Conservation (phyloP, 1,140 invertebrate species). For the Heterodera schachtii region DNA sequence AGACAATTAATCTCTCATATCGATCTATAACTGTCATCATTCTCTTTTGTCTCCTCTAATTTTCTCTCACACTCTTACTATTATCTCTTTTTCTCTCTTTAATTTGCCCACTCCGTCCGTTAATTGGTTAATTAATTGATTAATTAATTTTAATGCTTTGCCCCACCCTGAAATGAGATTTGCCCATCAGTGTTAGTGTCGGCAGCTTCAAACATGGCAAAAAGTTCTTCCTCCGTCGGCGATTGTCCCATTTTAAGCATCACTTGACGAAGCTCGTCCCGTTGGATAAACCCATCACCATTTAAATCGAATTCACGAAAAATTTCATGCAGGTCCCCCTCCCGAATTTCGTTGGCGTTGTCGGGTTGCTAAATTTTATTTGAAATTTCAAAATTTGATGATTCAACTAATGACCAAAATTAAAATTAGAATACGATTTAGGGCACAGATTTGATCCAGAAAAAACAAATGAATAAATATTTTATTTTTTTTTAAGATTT, state of each 20-base stretch:
- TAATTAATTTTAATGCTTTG: too few species aligned
- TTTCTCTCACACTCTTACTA: too few species aligned
- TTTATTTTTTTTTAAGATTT: not conserved
- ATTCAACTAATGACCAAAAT: not conserved
- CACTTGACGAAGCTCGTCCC: slow-evolving; percentile 60
- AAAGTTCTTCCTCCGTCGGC: slow-evolving; percentile 63
- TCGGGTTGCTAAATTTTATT: not conserved
- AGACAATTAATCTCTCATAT: too few species aligned
- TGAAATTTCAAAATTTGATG: not conserved
- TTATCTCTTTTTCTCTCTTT: too few species aligned
- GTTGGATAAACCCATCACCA: slow-evolving; percentile 64
- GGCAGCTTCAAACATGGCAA: slow-evolving; percentile 56
- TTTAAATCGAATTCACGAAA: slow-evolving; percentile 64
- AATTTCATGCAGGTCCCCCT: slow-evolving; percentile 62
- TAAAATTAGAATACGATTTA: too few species aligned
- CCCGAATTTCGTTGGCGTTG: slow-evolving; percentile 58
- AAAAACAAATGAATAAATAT: not conserved
- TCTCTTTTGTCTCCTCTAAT: too few species aligned
- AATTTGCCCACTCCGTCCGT: too few species aligned
- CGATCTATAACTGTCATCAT: too few species aligned
- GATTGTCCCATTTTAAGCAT: slow-evolving; percentile 66
- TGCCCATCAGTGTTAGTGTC: slow-evolving; percentile 53
- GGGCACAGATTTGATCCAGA: too few species aligned
- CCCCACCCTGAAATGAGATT: slow-evolving; percentile 48
- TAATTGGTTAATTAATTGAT: too few species aligned